phyloP scores from a whole-genome alignment of 2,888 invertebrate species.

The Alentia gelatinosa region DNA sequence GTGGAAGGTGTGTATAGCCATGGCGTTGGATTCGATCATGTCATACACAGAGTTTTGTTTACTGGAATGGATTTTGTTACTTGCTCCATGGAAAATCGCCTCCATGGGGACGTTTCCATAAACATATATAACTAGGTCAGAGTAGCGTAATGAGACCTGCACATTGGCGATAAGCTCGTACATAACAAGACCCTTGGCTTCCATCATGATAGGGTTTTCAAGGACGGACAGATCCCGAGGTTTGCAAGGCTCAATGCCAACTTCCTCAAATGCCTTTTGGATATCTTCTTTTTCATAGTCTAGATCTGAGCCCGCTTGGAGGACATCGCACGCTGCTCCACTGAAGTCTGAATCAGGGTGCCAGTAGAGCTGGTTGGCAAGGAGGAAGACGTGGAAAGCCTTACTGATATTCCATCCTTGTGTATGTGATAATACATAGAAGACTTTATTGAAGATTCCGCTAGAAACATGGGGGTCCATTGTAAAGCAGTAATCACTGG shows the following conservation, averaged over 20 bases:
- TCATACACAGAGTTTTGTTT: background rate
- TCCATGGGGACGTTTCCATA: background rate
- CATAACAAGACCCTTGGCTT: background rate
- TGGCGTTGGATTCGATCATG: conserved; percentile 12
- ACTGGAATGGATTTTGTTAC: background rate
- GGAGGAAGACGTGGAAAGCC: conserved; percentile 21
- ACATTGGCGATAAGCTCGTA: background rate
- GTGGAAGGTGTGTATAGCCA: conserved; percentile 33
- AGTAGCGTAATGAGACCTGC: background rate
- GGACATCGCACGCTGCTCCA: conserved; percentile 40
- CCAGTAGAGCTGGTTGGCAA: conserved; percentile 42
- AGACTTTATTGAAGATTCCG: conserved; percentile 51
- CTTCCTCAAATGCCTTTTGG: background rate
- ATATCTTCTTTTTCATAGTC: background rate
- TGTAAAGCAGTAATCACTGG: conserved; percentile 26
- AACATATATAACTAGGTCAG: background rate
- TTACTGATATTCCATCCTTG: conserved; percentile 20
- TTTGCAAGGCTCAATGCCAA: conserved; percentile 17
- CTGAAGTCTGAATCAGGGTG: conserved; percentile 10
- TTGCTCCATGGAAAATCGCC: background rate
- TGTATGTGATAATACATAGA: background rate
- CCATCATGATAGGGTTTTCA: background rate
- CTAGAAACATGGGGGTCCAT: conserved; percentile 29
- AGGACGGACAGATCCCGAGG: background rate
- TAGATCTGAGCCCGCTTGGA: background rate